Evolutionary conservation across 2,797 vertebrate species (phyloP).

Genomic region (Hylomyscus alleni): DNA sequence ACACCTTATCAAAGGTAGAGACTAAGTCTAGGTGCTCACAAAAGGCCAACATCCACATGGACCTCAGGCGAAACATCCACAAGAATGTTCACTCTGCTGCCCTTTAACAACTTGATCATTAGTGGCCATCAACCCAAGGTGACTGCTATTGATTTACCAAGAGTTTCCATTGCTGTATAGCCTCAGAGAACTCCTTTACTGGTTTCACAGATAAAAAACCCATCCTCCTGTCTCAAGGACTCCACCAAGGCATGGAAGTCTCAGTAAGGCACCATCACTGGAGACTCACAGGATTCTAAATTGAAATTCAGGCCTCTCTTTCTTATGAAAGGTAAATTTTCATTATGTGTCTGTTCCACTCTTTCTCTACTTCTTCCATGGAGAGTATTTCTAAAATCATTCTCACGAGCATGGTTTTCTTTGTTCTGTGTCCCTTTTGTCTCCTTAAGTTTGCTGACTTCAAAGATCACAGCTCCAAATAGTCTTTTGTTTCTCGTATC

Average conservation of each 20-base stretch:
- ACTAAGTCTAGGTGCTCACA: constrained; percentile 2
- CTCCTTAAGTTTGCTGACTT: neutral
- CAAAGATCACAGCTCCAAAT: constrained; percentile 2
- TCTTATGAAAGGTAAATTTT: constrained; percentile 6
- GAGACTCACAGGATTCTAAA: constrained; percentile 27
- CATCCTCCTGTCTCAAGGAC: neutral
- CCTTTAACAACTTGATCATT: neutral
- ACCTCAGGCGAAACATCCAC: neutral
- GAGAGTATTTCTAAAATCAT: neutral
- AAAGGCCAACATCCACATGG: neutral
- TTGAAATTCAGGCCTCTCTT: neutral
- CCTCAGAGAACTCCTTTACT: neutral
- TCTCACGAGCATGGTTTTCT: neutral
- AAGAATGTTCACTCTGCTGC: neutral
- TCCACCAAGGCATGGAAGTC: neutral
- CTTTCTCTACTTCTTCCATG: neutral
- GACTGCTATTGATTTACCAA: neutral
- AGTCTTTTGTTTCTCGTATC: constrained; percentile 16
- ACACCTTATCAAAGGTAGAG: neutral
- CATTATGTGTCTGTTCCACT: neutral
- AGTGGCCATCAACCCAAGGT: neutral
- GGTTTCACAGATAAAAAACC: neutral
- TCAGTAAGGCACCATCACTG: neutral
- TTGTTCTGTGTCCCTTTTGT: constrained; percentile 6
- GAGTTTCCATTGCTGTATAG: neutral